These are phyloP conservation scores for Cynodonichthys magdalenae DNA, from an alignment of 2,797 vertebrate genomes.

Conservation along the genomic window DNA sequence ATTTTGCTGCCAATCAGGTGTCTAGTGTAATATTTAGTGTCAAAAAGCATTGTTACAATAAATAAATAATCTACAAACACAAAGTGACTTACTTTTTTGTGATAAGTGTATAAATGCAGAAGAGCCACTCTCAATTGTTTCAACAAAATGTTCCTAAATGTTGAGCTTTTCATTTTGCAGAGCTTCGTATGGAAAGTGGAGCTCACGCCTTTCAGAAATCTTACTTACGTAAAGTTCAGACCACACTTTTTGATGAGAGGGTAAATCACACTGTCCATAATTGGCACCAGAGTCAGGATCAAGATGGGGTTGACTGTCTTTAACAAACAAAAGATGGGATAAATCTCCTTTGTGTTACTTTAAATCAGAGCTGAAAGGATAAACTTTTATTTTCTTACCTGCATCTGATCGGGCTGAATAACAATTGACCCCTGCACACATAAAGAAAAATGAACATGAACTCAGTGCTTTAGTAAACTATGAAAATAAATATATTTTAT, in stretches of 20 bases:
- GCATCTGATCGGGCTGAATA: slow-evolving; percentile 97
- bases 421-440: slow-evolving; percentile 82
- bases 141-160: not conserved
- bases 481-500: not conserved
- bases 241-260: slow-evolving; percentile 92
- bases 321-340: slow-evolving; percentile 33
- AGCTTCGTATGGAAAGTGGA: too few species aligned
- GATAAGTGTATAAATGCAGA: too few species aligned
- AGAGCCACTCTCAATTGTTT: too few species aligned
- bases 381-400: slow-evolving; percentile 76
- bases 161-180: not conserved
- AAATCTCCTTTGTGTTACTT: slow-evolving; percentile 43
- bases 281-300: slow-evolving; percentile 90
- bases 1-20: too few species aligned
- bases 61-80: too few species aligned
- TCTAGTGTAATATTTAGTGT: too few species aligned
- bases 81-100: too few species aligned
- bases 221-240: slow-evolving; percentile 90
- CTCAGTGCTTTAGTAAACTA: not conserved
- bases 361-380: not conserved
- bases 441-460: slow-evolving; percentile 14
- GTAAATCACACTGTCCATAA: slow-evolving; percentile 86
- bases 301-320: slow-evolving; percentile 93
- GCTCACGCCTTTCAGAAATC: too few species aligned
- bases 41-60: too few species aligned